A percentile compares a stretch with the other conserved stretches of the same genome.
Conservation (phyloP, 2,888 invertebrate genomes). For the Phyllotreta striolata region DNA sequence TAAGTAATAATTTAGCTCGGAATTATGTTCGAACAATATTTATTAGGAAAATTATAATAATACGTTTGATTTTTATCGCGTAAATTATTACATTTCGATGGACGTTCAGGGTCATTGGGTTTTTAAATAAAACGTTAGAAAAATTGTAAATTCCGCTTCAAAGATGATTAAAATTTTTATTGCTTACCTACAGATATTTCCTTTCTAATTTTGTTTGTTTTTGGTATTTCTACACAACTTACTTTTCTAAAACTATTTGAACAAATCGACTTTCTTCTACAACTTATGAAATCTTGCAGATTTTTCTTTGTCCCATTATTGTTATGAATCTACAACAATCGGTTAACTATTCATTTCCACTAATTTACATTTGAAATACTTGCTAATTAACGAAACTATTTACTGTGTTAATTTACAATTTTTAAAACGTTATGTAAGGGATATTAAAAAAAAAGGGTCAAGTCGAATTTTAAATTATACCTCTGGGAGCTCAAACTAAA, state of each 20-base stretch:
- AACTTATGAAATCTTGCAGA: too few species aligned
- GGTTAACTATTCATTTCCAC: too few species aligned
- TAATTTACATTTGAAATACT: too few species aligned
- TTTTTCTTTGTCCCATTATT: too few species aligned
- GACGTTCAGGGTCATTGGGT: background rate
- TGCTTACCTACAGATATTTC: too few species aligned
- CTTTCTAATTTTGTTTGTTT: too few species aligned
- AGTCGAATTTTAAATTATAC: conserved; percentile 8
- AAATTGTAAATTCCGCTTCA: background rate
- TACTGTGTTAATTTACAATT: background rate
- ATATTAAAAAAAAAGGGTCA: background rate
- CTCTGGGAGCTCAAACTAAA: conserved; percentile 9
- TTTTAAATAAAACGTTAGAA: conserved; percentile 5
- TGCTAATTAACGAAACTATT: too few species aligned
- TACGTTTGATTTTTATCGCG: conserved; percentile 1
- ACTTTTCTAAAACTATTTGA: too few species aligned
- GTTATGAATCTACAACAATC: too few species aligned
- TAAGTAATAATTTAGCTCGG: conserved; percentile 3
- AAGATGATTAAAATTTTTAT: too few species aligned
- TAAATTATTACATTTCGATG: conserved; percentile 3
- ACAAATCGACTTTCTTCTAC: too few species aligned
- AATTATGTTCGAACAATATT: conserved; percentile 9
- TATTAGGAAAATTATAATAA: conserved; percentile 4
- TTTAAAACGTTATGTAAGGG: background rate
- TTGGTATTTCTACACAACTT: too few species aligned